Conservation (phyloP, 2,888 invertebrate genomes). For the Macrophya annulata region DNA sequence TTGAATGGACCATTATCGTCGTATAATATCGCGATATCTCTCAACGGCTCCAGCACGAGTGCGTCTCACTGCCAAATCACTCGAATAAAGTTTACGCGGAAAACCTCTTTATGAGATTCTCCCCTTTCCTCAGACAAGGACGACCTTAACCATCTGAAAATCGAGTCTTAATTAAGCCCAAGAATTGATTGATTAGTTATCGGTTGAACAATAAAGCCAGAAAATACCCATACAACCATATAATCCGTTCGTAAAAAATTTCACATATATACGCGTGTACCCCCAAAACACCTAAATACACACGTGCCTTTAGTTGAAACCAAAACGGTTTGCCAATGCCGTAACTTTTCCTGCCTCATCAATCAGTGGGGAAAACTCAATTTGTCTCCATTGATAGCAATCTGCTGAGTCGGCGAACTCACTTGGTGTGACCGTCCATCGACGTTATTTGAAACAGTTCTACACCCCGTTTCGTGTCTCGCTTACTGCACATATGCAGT, state of each 20-base stretch:
- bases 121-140: constrained; percentile 5
- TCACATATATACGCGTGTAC: background rate
- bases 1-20: constrained; percentile 70
- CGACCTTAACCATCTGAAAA: background rate
- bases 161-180: background rate
- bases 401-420: constrained; percentile 76
- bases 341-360: constrained; percentile 71
- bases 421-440: constrained; percentile 35
- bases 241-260: background rate
- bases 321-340: constrained; percentile 25
- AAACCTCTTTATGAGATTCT: constrained; percentile 46
- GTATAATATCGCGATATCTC: constrained; percentile 72
- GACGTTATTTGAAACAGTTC: constrained; percentile 33
- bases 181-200: constrained; percentile 5
- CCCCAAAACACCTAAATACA: background rate
- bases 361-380: constrained; percentile 78
- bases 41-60: constrained; percentile 46
- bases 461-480: constrained; percentile 31
- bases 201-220: background rate
- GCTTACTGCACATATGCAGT: background rate
- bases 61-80: constrained; percentile 51
- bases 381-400: constrained; percentile 79
- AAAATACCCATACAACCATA: background rate
- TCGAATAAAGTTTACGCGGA: constrained; percentile 50
- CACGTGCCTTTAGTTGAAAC: background rate